These are phyloP conservation scores for Mormyrops attenuatus DNA, from an alignment of 2,797 vertebrate species.

Conservation along the genomic window DNA sequence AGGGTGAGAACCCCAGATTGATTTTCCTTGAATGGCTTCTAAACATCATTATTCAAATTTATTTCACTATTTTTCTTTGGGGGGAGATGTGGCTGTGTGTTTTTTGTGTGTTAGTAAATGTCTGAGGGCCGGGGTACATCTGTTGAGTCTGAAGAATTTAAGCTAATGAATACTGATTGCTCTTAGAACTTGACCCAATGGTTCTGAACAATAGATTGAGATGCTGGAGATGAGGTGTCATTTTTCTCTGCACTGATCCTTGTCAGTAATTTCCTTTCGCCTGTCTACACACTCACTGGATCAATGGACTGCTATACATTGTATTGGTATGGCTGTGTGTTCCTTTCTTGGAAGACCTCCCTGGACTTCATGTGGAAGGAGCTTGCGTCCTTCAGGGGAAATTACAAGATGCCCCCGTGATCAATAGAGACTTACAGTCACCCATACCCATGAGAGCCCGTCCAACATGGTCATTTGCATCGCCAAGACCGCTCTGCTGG, in stretches of 20 bases:
- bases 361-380: background rate
- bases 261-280: background rate
- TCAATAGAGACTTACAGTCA: background rate
- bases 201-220: background rate
- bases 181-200: background rate
- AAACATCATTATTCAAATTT: background rate
- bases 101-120: background rate
- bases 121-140: background rate
- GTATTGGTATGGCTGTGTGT: background rate
- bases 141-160: background rate
- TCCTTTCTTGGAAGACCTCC: background rate
- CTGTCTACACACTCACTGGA: background rate
- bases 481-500: background rate
- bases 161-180: background rate
- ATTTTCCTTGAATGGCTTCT: background rate
- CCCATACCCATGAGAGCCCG: background rate
- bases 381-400: conserved; percentile 8
- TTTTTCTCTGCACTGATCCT: background rate
- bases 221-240: background rate
- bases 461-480: background rate
- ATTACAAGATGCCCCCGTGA: background rate
- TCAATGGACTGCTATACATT: background rate
- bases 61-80: background rate
- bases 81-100: background rate
- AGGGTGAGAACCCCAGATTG: background rate